Evolutionary conservation across 2,113 vertebrate species (phyloP).

Genomic region (Mobula birostris): DNA sequence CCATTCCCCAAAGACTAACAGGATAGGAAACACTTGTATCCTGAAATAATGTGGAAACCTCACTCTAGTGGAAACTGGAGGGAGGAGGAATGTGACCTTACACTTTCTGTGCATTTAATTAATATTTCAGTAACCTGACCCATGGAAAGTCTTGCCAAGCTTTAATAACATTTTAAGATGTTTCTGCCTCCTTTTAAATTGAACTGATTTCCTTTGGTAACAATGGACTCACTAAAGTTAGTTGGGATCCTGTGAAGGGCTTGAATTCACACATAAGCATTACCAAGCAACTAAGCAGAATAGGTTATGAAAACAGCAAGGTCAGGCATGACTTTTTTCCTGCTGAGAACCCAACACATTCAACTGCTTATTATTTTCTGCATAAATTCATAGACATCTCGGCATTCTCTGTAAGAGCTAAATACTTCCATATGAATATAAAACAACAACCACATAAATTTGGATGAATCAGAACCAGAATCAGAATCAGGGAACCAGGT

Average conservation of each 20-base stretch:
- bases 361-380: not conserved
- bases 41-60: not conserved
- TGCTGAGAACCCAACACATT: not conserved
- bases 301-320: not conserved
- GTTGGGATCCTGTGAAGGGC: not conserved
- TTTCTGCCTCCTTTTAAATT: not conserved
- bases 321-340: not conserved
- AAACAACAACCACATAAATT: not conserved
- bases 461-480: not conserved
- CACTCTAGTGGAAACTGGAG: not conserved
- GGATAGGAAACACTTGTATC: not conserved
- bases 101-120: not conserved
- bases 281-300: not conserved
- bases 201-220: not conserved
- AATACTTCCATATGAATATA: not conserved
- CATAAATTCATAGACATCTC: not conserved
- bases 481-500: too few relatives aligned
- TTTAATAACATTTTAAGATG: not conserved
- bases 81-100: not conserved
- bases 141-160: not conserved
- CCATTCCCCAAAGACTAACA: not conserved
- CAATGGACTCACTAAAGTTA: not conserved
- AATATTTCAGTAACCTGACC: too few relatives aligned
- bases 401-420: not conserved
- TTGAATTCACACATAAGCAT: not conserved